Percentiles rank a stretch among this genome's conserved stretches.
Evolutionary conservation across 1,140 invertebrate genomes (phyloP).

Genomic region (Drosophila mojavensis): DNA sequence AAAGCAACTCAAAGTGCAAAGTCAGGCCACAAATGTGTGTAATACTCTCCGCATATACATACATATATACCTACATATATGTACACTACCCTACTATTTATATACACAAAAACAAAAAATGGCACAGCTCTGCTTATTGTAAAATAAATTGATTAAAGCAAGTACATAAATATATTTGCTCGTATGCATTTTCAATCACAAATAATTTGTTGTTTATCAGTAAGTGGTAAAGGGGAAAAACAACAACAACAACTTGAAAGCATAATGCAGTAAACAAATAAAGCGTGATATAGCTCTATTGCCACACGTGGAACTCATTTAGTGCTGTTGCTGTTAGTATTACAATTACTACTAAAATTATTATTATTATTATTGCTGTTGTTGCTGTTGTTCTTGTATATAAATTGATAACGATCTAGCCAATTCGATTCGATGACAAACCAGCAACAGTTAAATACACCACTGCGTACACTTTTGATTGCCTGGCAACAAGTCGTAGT

Average conservation of each 20-base stretch:
- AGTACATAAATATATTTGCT: background rate
- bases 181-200: constrained; percentile 25
- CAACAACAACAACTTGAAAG: constrained; percentile 31
- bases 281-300: constrained; percentile 28
- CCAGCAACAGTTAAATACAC: constrained; percentile 24
- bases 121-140: constrained; percentile 10
- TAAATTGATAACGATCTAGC: constrained; percentile 50
- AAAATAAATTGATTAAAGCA: background rate
- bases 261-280: constrained; percentile 46
- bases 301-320: constrained; percentile 32
- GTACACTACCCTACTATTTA: background rate
- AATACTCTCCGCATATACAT: too few relatives aligned
- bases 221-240: background rate
- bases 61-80: background rate
- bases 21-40: background rate
- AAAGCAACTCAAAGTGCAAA: constrained; percentile 14
- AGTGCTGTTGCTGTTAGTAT: constrained; percentile 1
- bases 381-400: constrained; percentile 19
- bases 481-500: constrained; percentile 35
- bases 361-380: constrained; percentile 6
- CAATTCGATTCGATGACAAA: constrained; percentile 21
- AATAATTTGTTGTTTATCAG: constrained; percentile 30
- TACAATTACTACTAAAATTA: background rate
- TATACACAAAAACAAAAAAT: background rate
- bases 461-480: background rate